Evolutionary conservation across 2,113 vertebrate species (phyloP).

Genomic region (Acrocephalus kingi): DNA sequence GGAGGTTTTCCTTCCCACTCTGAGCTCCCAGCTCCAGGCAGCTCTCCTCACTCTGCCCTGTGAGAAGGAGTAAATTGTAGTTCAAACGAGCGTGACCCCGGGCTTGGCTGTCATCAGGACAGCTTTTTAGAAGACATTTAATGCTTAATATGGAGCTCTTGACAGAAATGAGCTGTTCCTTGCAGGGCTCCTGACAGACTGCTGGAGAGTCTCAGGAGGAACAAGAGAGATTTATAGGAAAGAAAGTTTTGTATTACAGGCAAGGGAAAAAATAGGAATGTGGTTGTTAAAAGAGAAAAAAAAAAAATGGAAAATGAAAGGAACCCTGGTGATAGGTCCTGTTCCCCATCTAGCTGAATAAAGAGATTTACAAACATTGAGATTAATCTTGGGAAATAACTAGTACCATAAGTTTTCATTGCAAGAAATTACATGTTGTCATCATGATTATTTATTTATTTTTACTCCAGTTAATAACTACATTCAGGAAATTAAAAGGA

Average conservation of each 20-base stretch:
- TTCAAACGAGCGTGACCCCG: background rate
- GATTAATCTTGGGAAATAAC: constrained; percentile 41
- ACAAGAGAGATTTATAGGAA: constrained; percentile 59
- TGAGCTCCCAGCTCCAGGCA: background rate
- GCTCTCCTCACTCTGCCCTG: background rate
- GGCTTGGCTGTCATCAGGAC: background rate
- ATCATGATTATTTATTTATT: constrained; percentile 31
- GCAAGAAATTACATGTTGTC: constrained; percentile 43
- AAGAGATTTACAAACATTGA: background rate
- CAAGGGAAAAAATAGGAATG: background rate
- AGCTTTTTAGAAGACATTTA: constrained; percentile 42
- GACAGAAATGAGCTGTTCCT: constrained; percentile 66
- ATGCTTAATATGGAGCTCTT: constrained; percentile 45
- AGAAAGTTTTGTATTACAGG: constrained; percentile 40
- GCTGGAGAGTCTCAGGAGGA: constrained; percentile 46
- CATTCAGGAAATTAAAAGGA: constrained; percentile 31
- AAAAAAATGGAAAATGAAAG: constrained; percentile 8
- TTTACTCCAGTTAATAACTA: constrained; percentile 1
- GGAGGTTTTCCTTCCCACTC: background rate
- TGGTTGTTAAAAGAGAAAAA: background rate
- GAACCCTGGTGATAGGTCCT: background rate
- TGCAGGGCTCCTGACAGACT: constrained; percentile 61
- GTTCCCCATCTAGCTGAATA: background rate
- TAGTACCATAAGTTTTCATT: background rate
- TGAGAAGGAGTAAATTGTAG: constrained; percentile 3